These are phyloP conservation scores for Petrocephalus zakoni DNA, from an alignment of 2,113 vertebrate species.

Conservation along the genomic window DNA sequence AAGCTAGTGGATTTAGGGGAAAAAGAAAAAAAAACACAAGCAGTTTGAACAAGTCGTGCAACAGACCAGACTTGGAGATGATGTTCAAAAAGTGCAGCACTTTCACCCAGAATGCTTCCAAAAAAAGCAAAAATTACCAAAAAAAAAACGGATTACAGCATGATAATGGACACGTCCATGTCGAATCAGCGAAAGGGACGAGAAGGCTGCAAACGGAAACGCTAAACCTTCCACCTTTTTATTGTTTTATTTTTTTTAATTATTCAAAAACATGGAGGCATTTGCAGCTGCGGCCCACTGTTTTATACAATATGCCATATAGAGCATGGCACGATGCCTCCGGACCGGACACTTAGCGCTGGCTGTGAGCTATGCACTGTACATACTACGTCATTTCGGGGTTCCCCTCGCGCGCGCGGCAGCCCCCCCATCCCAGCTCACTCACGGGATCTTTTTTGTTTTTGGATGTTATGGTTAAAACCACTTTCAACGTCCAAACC, in stretches of 20 bases:
- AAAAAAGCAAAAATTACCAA: slow-evolving; percentile 26
- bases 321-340: slow-evolving; percentile 48
- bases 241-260: slow-evolving; percentile 29
- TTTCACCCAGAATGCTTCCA: slow-evolving; percentile 48
- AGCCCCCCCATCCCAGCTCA: background rate
- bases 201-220: background rate
- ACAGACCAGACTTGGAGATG: slow-evolving; percentile 24
- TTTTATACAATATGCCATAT: slow-evolving; percentile 44
- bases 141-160: background rate
- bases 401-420: slow-evolving; percentile 51
- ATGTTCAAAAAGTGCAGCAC: slow-evolving; percentile 55
- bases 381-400: slow-evolving; percentile 46
- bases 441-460: background rate
- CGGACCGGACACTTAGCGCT: slow-evolving; percentile 47
- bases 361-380: slow-evolving; percentile 78
- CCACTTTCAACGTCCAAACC: background rate
- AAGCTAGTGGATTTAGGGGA: background rate
- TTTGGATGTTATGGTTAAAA: background rate
- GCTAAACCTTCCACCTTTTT: background rate
- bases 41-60: background rate
- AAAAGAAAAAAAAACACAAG: background rate
- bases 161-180: slow-evolving; percentile 4
- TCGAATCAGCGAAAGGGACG: background rate
- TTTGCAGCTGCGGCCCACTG: slow-evolving; percentile 18
- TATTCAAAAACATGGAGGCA: background rate